These are phyloP conservation scores for Alligator sinensis DNA, from an alignment of 2,113 vertebrate species.

Conservation along the genomic window DNA sequence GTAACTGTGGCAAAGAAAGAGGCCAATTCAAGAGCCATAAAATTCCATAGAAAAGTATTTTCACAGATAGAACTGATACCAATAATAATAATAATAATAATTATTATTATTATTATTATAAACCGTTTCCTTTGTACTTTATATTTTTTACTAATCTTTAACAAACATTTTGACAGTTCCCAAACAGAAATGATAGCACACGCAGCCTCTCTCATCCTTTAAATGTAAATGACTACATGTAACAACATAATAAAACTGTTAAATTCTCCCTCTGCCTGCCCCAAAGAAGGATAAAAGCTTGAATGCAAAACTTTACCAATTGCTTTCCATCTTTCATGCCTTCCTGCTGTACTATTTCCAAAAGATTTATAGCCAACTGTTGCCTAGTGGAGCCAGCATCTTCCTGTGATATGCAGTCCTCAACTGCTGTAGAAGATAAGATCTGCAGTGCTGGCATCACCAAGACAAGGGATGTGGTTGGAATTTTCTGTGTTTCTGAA, in stretches of 20 bases:
- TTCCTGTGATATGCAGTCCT: conserved; percentile 79
- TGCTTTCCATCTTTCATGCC: conserved; percentile 18
- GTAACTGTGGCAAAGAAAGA: not conserved
- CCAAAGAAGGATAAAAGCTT: not conserved
- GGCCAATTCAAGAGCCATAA: not conserved
- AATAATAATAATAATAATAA: no score
- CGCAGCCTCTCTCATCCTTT: not conserved
- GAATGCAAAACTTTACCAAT: conserved; percentile 53
- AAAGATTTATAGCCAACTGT: conserved; percentile 81
- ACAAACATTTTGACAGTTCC: rapidly evolving
- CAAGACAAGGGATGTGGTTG: conserved; percentile 78
- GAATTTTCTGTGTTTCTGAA: conserved; percentile 62
- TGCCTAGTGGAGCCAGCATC: conserved; percentile 79
- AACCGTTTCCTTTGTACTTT: not conserved
- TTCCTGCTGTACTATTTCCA: conserved; percentile 76
- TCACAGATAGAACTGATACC: no score
- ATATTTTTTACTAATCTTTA: not conserved
- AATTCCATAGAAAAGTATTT: no score
- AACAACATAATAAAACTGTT: not conserved
- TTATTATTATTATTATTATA: no score
- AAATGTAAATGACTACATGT: not conserved
- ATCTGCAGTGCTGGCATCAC: conserved; percentile 92
- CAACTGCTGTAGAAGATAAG: conserved; percentile 82
- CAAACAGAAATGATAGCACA: not conserved
- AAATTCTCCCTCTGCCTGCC: not conserved